phyloP scores from a whole-genome alignment of 2,888 invertebrate species.

The Tuberolachnus salignus region DNA sequence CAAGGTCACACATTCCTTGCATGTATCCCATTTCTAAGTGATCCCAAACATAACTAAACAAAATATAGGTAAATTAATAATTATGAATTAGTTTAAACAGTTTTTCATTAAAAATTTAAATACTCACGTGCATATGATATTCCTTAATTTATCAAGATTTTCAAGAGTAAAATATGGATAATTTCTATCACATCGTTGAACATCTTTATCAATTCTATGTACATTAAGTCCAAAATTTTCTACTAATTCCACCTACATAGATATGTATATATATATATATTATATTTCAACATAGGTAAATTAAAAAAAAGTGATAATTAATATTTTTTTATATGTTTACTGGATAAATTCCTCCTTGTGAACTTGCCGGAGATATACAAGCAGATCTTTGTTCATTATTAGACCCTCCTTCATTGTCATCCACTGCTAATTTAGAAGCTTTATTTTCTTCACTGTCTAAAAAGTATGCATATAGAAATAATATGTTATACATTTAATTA shows the following conservation, averaged over 20 bases:
- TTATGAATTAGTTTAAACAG: too few species aligned
- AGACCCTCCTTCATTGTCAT: constrained; percentile 62
- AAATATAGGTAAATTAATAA: background rate
- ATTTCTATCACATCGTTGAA: constrained; percentile 92
- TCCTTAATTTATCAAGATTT: constrained; percentile 88
- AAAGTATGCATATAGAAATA: background rate
- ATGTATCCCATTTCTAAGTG: constrained; percentile 93
- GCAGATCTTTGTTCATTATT: constrained; percentile 67
- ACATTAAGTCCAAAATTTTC: constrained; percentile 86
- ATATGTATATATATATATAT: constrained; percentile 27
- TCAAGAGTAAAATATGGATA: constrained; percentile 86
- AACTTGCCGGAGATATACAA: constrained; percentile 85
- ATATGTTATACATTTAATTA: too few species aligned
- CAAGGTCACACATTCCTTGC: constrained; percentile 97
- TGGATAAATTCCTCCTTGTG: constrained; percentile 88
- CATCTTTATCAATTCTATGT: constrained; percentile 95
- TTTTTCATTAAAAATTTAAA: background rate
- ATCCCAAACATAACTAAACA: constrained; percentile 89
- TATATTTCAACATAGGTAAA: constrained; percentile 13
- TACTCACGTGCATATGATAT: constrained; percentile 94
- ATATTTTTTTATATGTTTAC: constrained; percentile 64
- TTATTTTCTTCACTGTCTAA: constrained; percentile 60
- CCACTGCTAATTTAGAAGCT: constrained; percentile 40
- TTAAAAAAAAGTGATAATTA: background rate
- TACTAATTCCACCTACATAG: constrained; percentile 76